phyloP scores from a whole-genome alignment of 1,140 invertebrate species.

The Drosophila teissieri region DNA sequence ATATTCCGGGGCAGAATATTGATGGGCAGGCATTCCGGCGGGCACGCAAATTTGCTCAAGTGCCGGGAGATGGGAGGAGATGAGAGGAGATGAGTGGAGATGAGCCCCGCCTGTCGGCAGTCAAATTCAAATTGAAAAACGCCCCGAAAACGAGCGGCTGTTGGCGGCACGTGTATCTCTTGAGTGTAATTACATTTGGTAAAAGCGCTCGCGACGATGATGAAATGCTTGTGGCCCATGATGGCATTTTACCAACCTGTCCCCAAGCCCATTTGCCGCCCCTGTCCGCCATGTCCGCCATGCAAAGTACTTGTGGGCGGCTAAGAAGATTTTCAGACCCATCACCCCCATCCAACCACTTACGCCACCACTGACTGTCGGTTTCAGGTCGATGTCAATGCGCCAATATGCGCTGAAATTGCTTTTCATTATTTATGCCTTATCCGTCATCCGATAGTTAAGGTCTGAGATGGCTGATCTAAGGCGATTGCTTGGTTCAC shows the following conservation, averaged over 20 bases:
- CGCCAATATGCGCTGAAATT: slow-evolving; percentile 71
- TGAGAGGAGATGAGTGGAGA: slow-evolving; percentile 29
- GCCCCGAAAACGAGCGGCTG: slow-evolving; percentile 38
- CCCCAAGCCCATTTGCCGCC: not conserved
- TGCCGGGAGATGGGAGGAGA: slow-evolving; percentile 25
- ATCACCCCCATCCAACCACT: not conserved
- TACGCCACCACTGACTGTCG: not conserved
- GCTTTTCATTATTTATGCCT: slow-evolving; percentile 72
- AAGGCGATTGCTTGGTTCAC: not conserved
- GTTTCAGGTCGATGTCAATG: slow-evolving; percentile 60
- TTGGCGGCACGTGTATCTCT: slow-evolving; percentile 77
- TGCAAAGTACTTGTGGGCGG: slow-evolving; percentile 32
- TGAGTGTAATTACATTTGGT: slow-evolving; percentile 80
- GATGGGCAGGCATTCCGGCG: slow-evolving; percentile 26
- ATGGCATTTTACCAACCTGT: slow-evolving; percentile 54
- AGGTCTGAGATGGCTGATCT: slow-evolving; percentile 11
- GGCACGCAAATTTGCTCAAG: slow-evolving; percentile 45
- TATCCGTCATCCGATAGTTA: slow-evolving; percentile 45
- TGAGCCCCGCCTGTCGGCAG: slow-evolving; percentile 34
- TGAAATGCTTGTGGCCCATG: slow-evolving; percentile 60
- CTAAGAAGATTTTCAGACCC: slow-evolving; percentile 56
- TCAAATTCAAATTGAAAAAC: slow-evolving; percentile 75
- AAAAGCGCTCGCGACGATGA: slow-evolving; percentile 60
- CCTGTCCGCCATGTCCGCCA: not conserved
- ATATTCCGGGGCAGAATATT: slow-evolving; percentile 30